Percentiles rank a stretch among this genome's conserved stretches.
phyloP scores from a whole-genome alignment of 2,888 invertebrate genomes.

The Troides aeacus region DNA sequence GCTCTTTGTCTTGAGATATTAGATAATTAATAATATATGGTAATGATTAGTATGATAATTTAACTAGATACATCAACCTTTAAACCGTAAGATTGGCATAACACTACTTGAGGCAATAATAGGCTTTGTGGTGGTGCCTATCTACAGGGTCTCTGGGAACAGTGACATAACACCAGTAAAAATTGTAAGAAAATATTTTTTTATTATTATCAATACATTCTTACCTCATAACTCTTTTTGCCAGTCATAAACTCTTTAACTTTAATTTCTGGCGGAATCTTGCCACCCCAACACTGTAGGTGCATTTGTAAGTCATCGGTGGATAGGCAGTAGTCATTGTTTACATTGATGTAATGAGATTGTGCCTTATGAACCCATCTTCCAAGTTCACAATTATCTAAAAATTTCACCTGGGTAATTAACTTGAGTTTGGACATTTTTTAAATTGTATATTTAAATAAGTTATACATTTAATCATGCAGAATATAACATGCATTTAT shows the following conservation, averaged over 20 bases:
- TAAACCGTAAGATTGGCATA: too few relatives aligned
- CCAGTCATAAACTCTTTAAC: conserved; percentile 87
- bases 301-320: conserved; percentile 57
- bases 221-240: conserved; percentile 90
- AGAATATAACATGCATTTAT: neutral
- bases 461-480: conserved; percentile 2
- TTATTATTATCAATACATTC: neutral
- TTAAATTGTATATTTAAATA: neutral
- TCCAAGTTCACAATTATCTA: conserved; percentile 48
- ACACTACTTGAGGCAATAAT: too few relatives aligned
- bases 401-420: conserved; percentile 15
- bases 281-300: conserved; percentile 57
- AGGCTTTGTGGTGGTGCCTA: too few relatives aligned
- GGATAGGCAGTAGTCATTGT: conserved; percentile 69
- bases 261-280: conserved; percentile 53
- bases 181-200: too few relatives aligned
- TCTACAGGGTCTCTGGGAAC: too few relatives aligned
- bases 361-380: conserved; percentile 54
- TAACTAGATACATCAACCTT: too few relatives aligned
- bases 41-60: too few relatives aligned
- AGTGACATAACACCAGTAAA: too few relatives aligned
- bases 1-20: too few relatives aligned
- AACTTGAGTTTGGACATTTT: too few relatives aligned
- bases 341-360: conserved; percentile 48
- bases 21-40: too few relatives aligned